Conservation (phyloP, 2,113 vertebrate species). For the Anas platyrhynchos region DNA sequence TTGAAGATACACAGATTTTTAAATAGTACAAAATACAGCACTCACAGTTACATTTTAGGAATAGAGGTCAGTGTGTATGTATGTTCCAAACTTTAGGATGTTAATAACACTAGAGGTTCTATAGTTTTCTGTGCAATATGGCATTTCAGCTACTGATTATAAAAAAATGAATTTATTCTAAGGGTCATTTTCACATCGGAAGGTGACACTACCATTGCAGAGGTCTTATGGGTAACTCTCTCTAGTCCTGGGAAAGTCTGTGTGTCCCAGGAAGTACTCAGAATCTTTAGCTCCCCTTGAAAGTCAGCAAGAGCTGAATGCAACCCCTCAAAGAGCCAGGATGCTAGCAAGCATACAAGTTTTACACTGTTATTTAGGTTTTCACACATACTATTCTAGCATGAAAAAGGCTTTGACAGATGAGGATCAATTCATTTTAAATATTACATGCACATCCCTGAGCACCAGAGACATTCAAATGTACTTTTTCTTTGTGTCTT, state of each 20-base stretch:
- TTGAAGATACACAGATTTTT: background rate
- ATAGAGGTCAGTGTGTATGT: conserved; percentile 1
- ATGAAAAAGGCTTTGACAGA: conserved; percentile 1
- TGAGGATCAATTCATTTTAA: conserved; percentile 22
- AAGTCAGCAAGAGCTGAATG: background rate
- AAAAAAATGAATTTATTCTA: conserved; percentile 47
- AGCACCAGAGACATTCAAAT: background rate
- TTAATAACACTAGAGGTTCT: conserved; percentile 56
- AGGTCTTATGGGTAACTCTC: background rate
- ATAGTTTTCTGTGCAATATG: conserved; percentile 35
- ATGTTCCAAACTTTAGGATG: conserved; percentile 31
- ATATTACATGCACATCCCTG: background rate
- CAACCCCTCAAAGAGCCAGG: background rate
- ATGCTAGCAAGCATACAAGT: background rate
- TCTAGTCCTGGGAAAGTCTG: background rate
- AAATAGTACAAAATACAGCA: background rate
- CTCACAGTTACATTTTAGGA: conserved; percentile 20
- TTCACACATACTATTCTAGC: background rate
- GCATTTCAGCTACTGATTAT: conserved; percentile 33
- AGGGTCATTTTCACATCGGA: conserved; percentile 24
- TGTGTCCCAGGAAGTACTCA: background rate
- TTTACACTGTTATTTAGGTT: background rate
- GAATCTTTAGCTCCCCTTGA: background rate
- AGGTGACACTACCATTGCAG: conserved; percentile 51
- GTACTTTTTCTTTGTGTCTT: background rate